Percentiles rank a stretch among this genome's conserved stretches.
phyloP scores from a whole-genome alignment of 2,888 invertebrate genomes.

The Acrobasis suavella region DNA sequence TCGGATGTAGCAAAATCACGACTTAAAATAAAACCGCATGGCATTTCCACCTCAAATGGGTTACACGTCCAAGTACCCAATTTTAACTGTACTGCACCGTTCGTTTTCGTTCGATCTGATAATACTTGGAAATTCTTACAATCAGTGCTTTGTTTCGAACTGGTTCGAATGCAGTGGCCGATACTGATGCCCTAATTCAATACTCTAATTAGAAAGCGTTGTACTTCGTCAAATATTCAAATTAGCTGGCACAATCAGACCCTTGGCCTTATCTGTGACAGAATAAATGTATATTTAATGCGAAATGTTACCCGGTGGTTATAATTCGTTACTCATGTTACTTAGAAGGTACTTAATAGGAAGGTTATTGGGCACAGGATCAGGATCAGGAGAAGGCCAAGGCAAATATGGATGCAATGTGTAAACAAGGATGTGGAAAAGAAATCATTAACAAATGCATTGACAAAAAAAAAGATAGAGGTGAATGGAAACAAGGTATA shows the following conservation, averaged over 20 bases:
- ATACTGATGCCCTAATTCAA: slow-evolving; percentile 37
- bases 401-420: too few relatives aligned
- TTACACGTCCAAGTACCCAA: slow-evolving; percentile 8
- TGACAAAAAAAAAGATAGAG: too few relatives aligned
- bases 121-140: slow-evolving; percentile 17
- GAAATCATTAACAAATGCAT: too few relatives aligned
- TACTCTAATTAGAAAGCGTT: slow-evolving; percentile 56
- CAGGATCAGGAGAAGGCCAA: too few relatives aligned
- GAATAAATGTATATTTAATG: too few relatives aligned
- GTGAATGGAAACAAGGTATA: too few relatives aligned
- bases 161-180: slow-evolving; percentile 29
- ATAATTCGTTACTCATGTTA: too few relatives aligned
- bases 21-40: not conserved
- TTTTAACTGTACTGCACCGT: slow-evolving; percentile 6
- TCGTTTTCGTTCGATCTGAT: slow-evolving; percentile 6
- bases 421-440: too few relatives aligned
- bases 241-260: slow-evolving; percentile 43
- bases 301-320: too few relatives aligned
- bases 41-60: not conserved
- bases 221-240: slow-evolving; percentile 63
- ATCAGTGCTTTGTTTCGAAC: slow-evolving; percentile 29
- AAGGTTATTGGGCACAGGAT: too few relatives aligned
- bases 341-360: too few relatives aligned
- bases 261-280: not conserved
- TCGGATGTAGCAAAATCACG: slow-evolving; percentile 1